Percentiles rank a stretch among this genome's conserved stretches.
phyloP scores from a whole-genome alignment of 2,888 invertebrate genomes.

The Plagodis dolabraria region DNA sequence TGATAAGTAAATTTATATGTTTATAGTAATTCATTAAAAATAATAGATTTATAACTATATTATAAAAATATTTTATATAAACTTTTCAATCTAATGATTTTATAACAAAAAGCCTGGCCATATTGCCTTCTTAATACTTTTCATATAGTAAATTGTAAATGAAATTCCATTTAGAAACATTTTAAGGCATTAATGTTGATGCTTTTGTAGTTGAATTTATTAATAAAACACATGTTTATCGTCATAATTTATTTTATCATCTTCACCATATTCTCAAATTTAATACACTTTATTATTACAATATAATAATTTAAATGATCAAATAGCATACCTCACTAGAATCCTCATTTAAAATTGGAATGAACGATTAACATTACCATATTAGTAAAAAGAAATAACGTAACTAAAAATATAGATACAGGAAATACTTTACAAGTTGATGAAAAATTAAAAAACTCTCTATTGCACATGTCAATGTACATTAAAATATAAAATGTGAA shows the following conservation, averaged over 20 bases:
- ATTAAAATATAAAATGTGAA: conserved; percentile 42
- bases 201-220: too few relatives aligned
- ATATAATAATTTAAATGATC: conserved; percentile 84
- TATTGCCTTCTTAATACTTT: too few relatives aligned
- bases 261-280: conserved; percentile 83
- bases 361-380: conserved; percentile 82
- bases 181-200: too few relatives aligned
- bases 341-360: conserved; percentile 83
- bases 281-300: conserved; percentile 82
- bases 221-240: conserved; percentile 61
- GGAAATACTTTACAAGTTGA: conserved; percentile 66
- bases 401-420: conserved; percentile 75
- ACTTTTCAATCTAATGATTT: too few relatives aligned
- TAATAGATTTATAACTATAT: too few relatives aligned
- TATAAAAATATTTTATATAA: too few relatives aligned
- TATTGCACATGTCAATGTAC: conserved; percentile 72
- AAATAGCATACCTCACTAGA: conserved; percentile 78
- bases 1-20: too few relatives aligned
- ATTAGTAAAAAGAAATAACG: conserved; percentile 79
- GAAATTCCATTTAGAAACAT: too few relatives aligned
- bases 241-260: conserved; percentile 84
- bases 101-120: too few relatives aligned
- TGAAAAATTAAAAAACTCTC: conserved; percentile 61
- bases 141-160: too few relatives aligned
- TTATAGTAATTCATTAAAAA: too few relatives aligned